A percentile compares a stretch with the other conserved stretches of the same genome.
Conservation (phyloP, 2,797 vertebrate species). For the Neosilurus hyrtlii region DNA sequence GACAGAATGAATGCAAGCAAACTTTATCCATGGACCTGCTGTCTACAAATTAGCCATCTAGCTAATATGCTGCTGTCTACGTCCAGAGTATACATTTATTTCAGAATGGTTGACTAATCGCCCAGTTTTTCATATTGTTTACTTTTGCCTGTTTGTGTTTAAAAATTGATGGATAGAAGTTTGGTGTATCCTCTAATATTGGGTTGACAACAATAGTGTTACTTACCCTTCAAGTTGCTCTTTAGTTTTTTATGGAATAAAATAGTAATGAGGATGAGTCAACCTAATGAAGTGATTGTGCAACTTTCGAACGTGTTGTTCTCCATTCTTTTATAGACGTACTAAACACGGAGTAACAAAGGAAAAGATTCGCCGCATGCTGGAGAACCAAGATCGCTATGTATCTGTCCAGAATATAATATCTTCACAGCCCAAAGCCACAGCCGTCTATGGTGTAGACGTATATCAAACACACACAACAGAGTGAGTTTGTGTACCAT, state of each 20-base stretch:
- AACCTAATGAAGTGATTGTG: background rate
- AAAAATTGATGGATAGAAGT: no score
- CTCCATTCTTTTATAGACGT: conserved; percentile 68
- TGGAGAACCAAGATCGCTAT: conserved; percentile 82
- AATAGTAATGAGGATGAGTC: background rate
- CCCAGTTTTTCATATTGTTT: no score
- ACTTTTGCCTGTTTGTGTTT: no score
- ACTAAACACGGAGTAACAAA: conserved; percentile 84
- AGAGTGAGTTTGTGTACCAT: conserved; percentile 70
- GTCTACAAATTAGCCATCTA: background rate
- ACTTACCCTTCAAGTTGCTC: background rate
- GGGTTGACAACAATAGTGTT: background rate
- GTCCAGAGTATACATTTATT: no score
- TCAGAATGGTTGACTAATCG: no score
- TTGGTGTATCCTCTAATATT: background rate
- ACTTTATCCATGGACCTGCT: background rate
- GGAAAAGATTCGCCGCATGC: conserved; percentile 88
- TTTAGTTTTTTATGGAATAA: background rate
- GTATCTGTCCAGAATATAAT: conserved; percentile 84
- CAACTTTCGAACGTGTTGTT: no score
- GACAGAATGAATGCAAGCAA: background rate
- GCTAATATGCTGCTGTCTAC: no score
- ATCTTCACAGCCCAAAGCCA: conserved; percentile 70
- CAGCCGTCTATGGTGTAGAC: conserved; percentile 38
- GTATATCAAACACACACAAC: conserved; percentile 64